Base-by-base conservation (phyloP, 2,797 vertebrate species). In the Rhyacichthys aspro region DNA sequence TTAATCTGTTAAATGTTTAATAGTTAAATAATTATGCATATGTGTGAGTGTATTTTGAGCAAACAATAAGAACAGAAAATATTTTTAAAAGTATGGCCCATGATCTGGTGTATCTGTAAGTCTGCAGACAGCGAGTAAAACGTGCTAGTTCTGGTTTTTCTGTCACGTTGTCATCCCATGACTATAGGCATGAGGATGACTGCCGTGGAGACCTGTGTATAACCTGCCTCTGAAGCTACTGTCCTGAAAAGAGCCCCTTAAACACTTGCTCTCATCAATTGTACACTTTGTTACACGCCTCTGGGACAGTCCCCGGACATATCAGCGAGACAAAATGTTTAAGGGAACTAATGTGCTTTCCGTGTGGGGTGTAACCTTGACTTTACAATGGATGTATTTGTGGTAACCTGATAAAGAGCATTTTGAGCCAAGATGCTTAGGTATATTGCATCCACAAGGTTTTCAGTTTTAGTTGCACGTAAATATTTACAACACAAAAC, bases 91-190 rank as follows among this genome's bases (percentile, higher is more conserved):
- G n/a, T n/a, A n/a, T n/a, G n/a, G n/a, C n/a, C n/a, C n/a, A n/a
- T n/a, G n/a, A 28, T 28, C 23, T 28, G 23, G 9, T 37, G 48
- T 50, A 12, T 43, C 36, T 47, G 17, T 8, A 36, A 32, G 11
- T 41, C 57, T 37, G 41, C n/a, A 70, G 15, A 33, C 3, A n/a
- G 15, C 11, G 11, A 36, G 34, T 56, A 15, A 43, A 52, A 75
- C 78, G 66, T 60, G 28, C 41, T 58, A 63, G 60, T 76, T 45
- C 55, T 65, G 50, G 52, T 53, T 39, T 39, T 38, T 23, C 59
- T 16, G 72, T 83, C 82, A 81, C 80, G 72, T 66, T 23, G 28
- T 32, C 61, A 38, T 73, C 76, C 46, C 67, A 75, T 84, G 84
- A 87, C 78, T 78, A 59, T 64, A 68, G 72, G 58, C 65, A 12